Evolutionary conservation across 2,797 vertebrate genomes (phyloP), one percentile per base, ranked within the genome.

Genomic region (Micropoecilia bifurca): DNA sequence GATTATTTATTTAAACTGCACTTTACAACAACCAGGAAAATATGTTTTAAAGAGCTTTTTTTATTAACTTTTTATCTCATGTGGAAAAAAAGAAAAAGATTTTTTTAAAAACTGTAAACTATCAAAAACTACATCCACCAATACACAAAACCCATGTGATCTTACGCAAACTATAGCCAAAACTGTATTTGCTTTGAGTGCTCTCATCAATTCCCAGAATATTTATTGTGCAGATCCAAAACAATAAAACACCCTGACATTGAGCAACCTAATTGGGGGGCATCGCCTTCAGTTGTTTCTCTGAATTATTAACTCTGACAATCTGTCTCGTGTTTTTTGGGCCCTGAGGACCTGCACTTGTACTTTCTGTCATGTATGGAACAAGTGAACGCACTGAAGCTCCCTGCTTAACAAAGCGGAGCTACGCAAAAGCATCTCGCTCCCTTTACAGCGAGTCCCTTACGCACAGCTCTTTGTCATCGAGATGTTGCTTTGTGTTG

Each of bases 221-320:
- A 73, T 57, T 33, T 43, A 43, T 46, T 14, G 39, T 18, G 22
- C 30, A 20, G 30, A 75, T 76, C n/a, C 22, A 81, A 75, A 71
- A 2, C 63, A 73, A 74, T 41, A 20, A 12, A 61, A 71, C 7
- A 43, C 75, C 55, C 80, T 10, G 46, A 74, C 80, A 46, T 57
- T 22, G 33, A 88, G 81, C 85, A 22, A 71, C 71, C 85, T 88
- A 85, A 89, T 85, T 83, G 71, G 61, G 53, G 69, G 83, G 81
- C 43, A 68, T 90, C 76, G 87, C 86, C 84, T 85, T 75, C 72
- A 87, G 90, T 85, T 80, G 85, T 85, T 78, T 87, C 82, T 76
- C 84, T 94, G 30, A 94, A 94, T 92, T 89, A 92, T 95, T 94
- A 80, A 93, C 80, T 83, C 79, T 83, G 78, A 89, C 92, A 93